These are phyloP conservation scores for Atherinosoma microstoma DNA, from an alignment of 2,797 vertebrate genomes.

Conservation along the genomic window DNA sequence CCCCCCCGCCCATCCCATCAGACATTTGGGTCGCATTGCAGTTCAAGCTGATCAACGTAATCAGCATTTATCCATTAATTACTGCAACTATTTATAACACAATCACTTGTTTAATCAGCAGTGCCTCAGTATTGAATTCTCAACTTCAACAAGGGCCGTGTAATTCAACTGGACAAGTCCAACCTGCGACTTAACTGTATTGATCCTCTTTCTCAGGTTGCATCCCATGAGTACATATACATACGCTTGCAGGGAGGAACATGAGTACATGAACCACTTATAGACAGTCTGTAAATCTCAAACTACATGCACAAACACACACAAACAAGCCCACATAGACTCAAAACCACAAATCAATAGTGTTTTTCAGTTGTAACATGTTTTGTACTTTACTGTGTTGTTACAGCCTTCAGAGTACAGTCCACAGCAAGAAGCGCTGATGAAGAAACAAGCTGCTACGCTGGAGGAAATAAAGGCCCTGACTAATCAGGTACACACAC, in stretches of 20 bases:
- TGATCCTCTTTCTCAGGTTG: conserved; percentile 72
- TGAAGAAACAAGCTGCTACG: conserved; percentile 89
- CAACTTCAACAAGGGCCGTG: conserved; percentile 20
- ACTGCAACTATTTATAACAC: conserved; percentile 43
- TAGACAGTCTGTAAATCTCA: conserved; percentile 45
- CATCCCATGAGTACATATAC: conserved; percentile 60
- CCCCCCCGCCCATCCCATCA: not conserved
- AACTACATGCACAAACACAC: conserved; percentile 24
- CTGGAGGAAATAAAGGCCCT: conserved; percentile 87
- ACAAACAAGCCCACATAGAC: conserved; percentile 9
- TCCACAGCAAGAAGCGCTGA: conserved; percentile 86
- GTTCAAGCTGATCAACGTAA: conserved; percentile 51
- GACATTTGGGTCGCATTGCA: conserved; percentile 21
- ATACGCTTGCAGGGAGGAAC: conserved; percentile 49
- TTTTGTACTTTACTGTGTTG: conserved; percentile 42
- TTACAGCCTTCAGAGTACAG: conserved; percentile 84
- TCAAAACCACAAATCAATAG: conserved; percentile 44
- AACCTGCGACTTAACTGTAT: conserved; percentile 67
- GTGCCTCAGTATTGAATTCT: conserved; percentile 40
- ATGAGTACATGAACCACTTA: conserved; percentile 52
- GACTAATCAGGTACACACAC: conserved; percentile 84
- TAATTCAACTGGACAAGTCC: conserved; percentile 51
- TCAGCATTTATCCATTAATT: conserved; percentile 66
- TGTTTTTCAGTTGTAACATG: conserved; percentile 34
- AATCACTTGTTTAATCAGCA: conserved; percentile 61